Base-by-base conservation (phyloP, 2,113 vertebrate species). In the Clarias gariepinus region DNA sequence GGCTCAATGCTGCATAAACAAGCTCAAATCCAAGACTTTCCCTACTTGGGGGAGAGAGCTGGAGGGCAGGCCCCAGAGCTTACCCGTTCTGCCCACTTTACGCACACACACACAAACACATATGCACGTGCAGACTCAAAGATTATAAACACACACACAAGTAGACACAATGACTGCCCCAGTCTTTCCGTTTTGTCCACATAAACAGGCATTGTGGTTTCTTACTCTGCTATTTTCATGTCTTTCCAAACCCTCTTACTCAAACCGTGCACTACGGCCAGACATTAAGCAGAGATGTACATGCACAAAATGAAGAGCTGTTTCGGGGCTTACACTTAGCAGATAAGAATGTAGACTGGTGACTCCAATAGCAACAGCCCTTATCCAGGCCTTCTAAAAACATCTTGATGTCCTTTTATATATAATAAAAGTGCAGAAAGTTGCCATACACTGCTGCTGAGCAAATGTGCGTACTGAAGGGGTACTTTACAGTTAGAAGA, bases 21-120 rank as follows among this genome's bases (percentile, higher is more conserved):
- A 95, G 96, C 95, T 95, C 86, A 89, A 9, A 93, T 96, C 95
- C 94, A 95, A 95, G 92, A 92, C 94, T 91, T 95, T 94, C 94
- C 93, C 94, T 90, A 89, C 91, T 61, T 91, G 87, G 89, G 93
- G 92, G 94, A 93, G 92, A 90, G 60, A 80, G 69, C 52, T 79
- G 84, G 89, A 92, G 92, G 93, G 90, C 91, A 92, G 90, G 90
- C 84, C 82, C 71, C 86, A 68, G 81, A 87, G 90, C 87, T 85
- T 89, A 88, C 86, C 86, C 79, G 19, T 23, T 88, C 64, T 85
- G 78, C 73, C 63, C 78, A 83, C 78, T 87, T 90, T 84, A 90
- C 63, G 69, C 13, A 87, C 78, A 61, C 33, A 81, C 78, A 80
- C 25, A 79, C 76, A 21, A n/a, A 77, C 52, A 28, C 76, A 77